Base-by-base conservation (phyloP, 2,888 invertebrate species). In the Chloroclystis v-ata region DNA sequence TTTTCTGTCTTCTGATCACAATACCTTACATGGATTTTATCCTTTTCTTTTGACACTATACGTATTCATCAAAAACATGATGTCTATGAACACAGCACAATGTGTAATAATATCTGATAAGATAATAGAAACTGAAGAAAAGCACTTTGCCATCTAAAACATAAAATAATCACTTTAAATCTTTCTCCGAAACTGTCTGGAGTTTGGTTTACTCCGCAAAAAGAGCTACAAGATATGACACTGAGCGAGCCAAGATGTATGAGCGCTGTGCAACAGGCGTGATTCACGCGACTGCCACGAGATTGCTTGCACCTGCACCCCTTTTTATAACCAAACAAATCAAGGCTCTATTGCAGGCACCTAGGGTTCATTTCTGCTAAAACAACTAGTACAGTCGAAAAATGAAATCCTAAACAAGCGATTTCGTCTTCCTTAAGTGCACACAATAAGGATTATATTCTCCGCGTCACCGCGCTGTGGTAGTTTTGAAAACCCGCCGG, bases 241-340 rank as follows among this genome's bases (percentile, higher is more conserved):
- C 67, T 69, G 72, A 75, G 72, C 75, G 72, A 69, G 72, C 61
- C 61, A 75, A 80, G 85, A 86, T 80, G 70, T 80, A 85, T 83
- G 80, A 74, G 69, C 74, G 74, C 71, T 69, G 61, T 63, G 76
- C 75, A 75, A 73, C 72, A 67, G 67, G 77, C 78, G 77, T 82
- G 83, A 84, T 82, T 84, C 82, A 83, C 78, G 65, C 73, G 65
- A 58, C 69, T 54, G 68, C 57, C 62, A 62, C 68, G 64, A 65
- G 68, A 74, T 72, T 70, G 68, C 70, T 50, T 61, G 57, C 85
- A 85, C 81, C 85, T 85, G 86, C 67, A 77, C 54, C 78, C 60
- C 47, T 12, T 25, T 26, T 24, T 30, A 11, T 40, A 44, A 12
- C 49, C 52, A 57, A 37, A 28, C 37, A 13, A 65, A 69, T 69